Base-by-base conservation (phyloP, 23 tunicate genomes). In the Ascidia mentula region DNA sequence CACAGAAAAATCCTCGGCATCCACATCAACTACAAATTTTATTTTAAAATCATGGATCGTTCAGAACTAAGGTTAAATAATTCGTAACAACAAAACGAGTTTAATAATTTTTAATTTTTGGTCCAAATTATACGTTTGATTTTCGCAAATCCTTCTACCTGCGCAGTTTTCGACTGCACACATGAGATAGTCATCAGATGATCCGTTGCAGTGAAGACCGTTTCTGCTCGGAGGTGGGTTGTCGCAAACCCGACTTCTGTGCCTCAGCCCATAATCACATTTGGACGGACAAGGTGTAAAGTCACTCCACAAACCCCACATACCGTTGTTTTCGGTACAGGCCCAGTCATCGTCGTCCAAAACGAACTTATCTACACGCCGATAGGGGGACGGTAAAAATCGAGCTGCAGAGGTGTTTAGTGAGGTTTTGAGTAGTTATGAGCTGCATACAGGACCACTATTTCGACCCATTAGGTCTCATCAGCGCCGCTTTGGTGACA, bases 291-390 rank as follows among this genome's bases (percentile, higher is more conserved):
- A 91, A 18, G 82, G 59, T 0, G 87, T 39, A 77, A 89, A 76
- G 37, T 72, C 77, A n/a, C 83, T 73, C 97, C 97, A 91, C 24
- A 60, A 28, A 7, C 91, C 72, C 97, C 97, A 91, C 17, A 34
- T 31, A 8, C 91, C 85, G 45, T 34, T 72, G 36, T 65, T 65
- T 20, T 87, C 78, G 12, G 72, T 75, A 38, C 85, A 81, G 9
- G 75, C 78, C 72, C 76, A 59, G 17, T 77, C 86, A 36, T 76
- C 82, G 18, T 31, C 60, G 37, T 76, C 88, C 39, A 76, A 34
- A 26, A 2, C 75, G 20, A 20, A 34, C 75, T 18, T 26, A 4
- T 71, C 74, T 60, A 53, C 4, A n/a, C n/a, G n/a, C n/a, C n/a
- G n/a, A n/a, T n/a, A n/a, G n/a, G n/a, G n/a, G n/a, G n/a, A n/a